Evolutionary conservation across 2,113 vertebrate genomes (phyloP).

Genomic region (Danionella cerebrum): DNA sequence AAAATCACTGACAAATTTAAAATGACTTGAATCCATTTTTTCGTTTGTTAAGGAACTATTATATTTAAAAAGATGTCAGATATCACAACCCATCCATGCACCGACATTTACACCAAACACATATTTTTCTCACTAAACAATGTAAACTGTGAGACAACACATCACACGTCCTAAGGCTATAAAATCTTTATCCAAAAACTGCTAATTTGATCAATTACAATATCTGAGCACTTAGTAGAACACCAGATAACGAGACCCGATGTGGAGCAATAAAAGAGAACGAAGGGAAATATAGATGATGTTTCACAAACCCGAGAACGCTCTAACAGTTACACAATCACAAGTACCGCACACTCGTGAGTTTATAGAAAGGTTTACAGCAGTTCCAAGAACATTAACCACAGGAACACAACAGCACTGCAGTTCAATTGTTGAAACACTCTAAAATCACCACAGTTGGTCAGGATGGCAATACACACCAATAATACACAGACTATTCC

Average conservation of each 20-base stretch:
- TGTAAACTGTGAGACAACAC: constrained; percentile 48
- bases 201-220: constrained; percentile 34
- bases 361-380: too few relatives aligned
- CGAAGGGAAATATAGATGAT: constrained; percentile 15
- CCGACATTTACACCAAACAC: constrained; percentile 29
- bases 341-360: too few relatives aligned
- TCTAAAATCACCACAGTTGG: not conserved
- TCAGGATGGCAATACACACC: not conserved
- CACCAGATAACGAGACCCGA: constrained; percentile 14
- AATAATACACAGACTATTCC: not conserved
- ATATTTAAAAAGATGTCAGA: constrained; percentile 56
- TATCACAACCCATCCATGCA: constrained; percentile 55
- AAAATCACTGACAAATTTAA: too few relatives aligned
- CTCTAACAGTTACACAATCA: constrained; percentile 6
- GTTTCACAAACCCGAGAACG: constrained; percentile 15
- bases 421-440: not conserved
- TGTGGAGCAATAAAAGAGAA: not conserved
- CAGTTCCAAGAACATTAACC: not conserved
- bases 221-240: constrained; percentile 4
- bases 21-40: too few relatives aligned
- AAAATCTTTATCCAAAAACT: constrained; percentile 46
- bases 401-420: not conserved
- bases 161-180: constrained; percentile 37
- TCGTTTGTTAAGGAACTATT: too few relatives aligned
- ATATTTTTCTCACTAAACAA: constrained; percentile 28